phyloP scores from a whole-genome alignment of 2,113 vertebrate genomes.

The Perca flavescens region DNA sequence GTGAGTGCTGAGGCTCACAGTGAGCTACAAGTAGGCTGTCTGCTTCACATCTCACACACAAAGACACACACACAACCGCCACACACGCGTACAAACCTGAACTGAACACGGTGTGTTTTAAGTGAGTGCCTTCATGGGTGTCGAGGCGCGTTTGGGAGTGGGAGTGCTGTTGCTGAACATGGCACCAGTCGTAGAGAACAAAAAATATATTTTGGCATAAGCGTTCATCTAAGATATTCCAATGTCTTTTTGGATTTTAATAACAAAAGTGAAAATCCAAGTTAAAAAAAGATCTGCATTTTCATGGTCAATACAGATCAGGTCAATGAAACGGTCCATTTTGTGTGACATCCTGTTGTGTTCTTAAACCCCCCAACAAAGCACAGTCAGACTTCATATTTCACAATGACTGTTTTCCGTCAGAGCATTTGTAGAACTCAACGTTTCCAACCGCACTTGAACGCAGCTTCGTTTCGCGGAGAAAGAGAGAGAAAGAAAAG shows the following conservation, averaged over 20 bases:
- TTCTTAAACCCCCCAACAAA: too few relatives aligned
- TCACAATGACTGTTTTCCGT: too few relatives aligned
- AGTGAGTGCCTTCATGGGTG: conserved; percentile 1
- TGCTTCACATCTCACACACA: conserved; percentile 6
- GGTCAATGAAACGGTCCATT: too few relatives aligned
- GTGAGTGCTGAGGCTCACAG: conserved; percentile 16
- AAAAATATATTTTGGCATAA: neutral
- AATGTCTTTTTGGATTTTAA: neutral
- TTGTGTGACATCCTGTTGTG: too few relatives aligned
- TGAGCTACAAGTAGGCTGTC: conserved; percentile 5
- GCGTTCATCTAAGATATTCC: neutral
- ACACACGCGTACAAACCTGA: neutral
- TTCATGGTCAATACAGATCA: too few relatives aligned
- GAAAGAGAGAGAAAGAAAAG: too few relatives aligned
- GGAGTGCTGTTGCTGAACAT: conserved; percentile 6
- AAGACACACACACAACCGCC: neutral
- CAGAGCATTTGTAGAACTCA: too few relatives aligned
- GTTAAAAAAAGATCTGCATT: too few relatives aligned
- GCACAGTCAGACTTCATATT: too few relatives aligned
- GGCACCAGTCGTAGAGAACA: neutral
- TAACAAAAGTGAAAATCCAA: neutral
- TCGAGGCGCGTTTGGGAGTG: neutral
- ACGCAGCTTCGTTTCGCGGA: too few relatives aligned
- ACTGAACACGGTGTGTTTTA: conserved; percentile 20
- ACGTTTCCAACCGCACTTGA: too few relatives aligned